Evolutionary conservation across 2,113 vertebrate genomes (phyloP).

Genomic region (Herpetotheres cachinnans): DNA sequence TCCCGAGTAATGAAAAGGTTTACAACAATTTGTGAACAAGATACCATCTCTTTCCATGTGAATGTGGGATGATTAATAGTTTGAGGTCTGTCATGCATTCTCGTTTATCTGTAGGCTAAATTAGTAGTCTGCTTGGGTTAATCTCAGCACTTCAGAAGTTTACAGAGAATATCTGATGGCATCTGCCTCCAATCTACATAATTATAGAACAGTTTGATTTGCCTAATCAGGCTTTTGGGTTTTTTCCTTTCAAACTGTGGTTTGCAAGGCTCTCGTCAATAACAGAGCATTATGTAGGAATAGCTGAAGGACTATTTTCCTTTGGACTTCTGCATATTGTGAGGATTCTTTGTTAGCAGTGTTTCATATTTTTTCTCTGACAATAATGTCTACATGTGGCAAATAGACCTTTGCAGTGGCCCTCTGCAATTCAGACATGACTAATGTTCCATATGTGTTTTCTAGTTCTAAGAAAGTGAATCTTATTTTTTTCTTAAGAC

Average conservation of each 20-base stretch:
- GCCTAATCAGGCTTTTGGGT: neutral
- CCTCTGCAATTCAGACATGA: neutral
- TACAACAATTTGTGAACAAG: neutral
- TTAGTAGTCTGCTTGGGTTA: constrained; percentile 33
- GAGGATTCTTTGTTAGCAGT: neutral
- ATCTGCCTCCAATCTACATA: constrained; percentile 27
- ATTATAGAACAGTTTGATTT: constrained; percentile 24
- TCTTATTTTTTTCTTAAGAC: neutral
- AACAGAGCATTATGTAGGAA: neutral
- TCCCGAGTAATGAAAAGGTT: neutral
- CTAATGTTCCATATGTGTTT: neutral
- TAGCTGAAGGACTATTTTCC: neutral
- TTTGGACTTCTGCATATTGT: neutral
- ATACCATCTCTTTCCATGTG: neutral
- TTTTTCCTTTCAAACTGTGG: constrained; percentile 18
- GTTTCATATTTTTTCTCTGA: neutral
- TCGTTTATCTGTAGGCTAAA: neutral
- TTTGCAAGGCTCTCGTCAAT: constrained; percentile 25
- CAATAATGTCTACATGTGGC: neutral
- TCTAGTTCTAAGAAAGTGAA: neutral
- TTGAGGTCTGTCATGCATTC: neutral
- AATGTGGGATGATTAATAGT: neutral
- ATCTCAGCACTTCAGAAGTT: constrained; percentile 40
- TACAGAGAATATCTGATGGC: constrained; percentile 19
- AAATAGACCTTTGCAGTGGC: neutral